Conservation (phyloP, 2,888 invertebrate species). For the Anticlea derivata region DNA sequence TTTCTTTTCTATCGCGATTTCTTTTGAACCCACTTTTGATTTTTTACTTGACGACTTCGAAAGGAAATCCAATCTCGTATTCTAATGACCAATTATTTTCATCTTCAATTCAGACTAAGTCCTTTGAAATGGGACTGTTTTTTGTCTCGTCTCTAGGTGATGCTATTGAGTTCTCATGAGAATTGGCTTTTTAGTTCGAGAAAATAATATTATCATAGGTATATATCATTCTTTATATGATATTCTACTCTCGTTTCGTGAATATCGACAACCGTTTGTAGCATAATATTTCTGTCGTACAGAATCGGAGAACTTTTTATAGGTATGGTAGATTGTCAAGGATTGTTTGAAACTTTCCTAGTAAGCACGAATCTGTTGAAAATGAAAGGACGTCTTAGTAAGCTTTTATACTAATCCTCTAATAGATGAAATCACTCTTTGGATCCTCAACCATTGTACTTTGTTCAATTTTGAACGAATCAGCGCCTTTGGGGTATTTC, state of each 20-base stretch:
- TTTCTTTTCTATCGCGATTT: slow-evolving; percentile 17
- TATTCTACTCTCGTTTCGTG: too few species aligned
- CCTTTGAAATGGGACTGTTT: slow-evolving; percentile 28
- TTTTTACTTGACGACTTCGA: slow-evolving; percentile 32
- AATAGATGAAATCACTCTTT: slow-evolving; percentile 17
- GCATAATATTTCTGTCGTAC: too few species aligned
- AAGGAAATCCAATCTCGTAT: slow-evolving; percentile 35
- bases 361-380: slow-evolving; percentile 4
- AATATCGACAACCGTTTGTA: too few species aligned
- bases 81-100: slow-evolving; percentile 42
- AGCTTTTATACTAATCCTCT: slow-evolving; percentile 10
- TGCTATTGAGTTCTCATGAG: slow-evolving; percentile 1
- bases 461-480: slow-evolving; percentile 26
- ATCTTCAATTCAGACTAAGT: slow-evolving; percentile 32
- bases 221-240: too few species aligned
- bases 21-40: slow-evolving; percentile 33
- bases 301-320: too few species aligned
- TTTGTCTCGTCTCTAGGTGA: slow-evolving; percentile 24
- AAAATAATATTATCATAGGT: background rate
- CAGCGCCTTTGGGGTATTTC: slow-evolving; percentile 19
- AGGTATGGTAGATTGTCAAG: background rate
- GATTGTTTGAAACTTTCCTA: slow-evolving; percentile 1
- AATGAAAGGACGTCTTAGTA: slow-evolving; percentile 5
- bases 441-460: slow-evolving; percentile 20
- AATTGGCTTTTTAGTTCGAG: background rate